Conservation (phyloP, 2,888 invertebrate genomes). For the Nebria salina region DNA sequence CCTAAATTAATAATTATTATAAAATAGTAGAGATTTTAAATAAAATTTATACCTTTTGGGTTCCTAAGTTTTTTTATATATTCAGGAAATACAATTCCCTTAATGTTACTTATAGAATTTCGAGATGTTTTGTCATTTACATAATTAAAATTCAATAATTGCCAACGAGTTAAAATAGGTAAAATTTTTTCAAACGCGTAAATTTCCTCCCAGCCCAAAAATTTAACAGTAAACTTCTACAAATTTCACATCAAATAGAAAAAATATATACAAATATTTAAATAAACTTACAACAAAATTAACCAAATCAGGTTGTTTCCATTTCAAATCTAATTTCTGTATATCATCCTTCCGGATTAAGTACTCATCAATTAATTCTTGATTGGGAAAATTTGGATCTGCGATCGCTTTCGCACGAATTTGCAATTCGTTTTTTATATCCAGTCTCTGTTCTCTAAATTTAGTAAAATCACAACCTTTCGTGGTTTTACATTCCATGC, state of each 20-base stretch:
- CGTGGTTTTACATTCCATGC: conserved; percentile 70
- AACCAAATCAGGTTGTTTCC: conserved; percentile 74
- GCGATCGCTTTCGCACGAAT: conserved; percentile 75
- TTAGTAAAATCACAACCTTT: conserved; percentile 70
- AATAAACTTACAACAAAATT: conserved; percentile 73
- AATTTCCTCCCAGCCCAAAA: conserved; percentile 78
- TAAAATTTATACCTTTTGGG: conserved; percentile 58
- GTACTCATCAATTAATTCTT: conserved; percentile 79
- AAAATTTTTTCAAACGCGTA: conserved; percentile 82
- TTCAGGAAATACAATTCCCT: conserved; percentile 62
- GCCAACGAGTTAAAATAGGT: conserved; percentile 81
- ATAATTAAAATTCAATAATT: conserved; percentile 65
- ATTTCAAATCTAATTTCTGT: conserved; percentile 67
- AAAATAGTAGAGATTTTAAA: conserved; percentile 7
- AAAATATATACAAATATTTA: conserved; percentile 9
- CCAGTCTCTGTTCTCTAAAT: conserved; percentile 72
- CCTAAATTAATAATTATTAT: conserved; percentile 59
- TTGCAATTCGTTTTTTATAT: conserved; percentile 74
- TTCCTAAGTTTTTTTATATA: conserved; percentile 68
- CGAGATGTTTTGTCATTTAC: conserved; percentile 37
- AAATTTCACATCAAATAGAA: conserved; percentile 49
- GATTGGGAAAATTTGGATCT: conserved; percentile 74
- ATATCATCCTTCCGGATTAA: conserved; percentile 66
- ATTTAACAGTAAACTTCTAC: conserved; percentile 72
- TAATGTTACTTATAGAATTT: conserved; percentile 48